phyloP scores from a whole-genome alignment of 2,888 invertebrate genomes.

The Petrolisthes cinctipes region DNA sequence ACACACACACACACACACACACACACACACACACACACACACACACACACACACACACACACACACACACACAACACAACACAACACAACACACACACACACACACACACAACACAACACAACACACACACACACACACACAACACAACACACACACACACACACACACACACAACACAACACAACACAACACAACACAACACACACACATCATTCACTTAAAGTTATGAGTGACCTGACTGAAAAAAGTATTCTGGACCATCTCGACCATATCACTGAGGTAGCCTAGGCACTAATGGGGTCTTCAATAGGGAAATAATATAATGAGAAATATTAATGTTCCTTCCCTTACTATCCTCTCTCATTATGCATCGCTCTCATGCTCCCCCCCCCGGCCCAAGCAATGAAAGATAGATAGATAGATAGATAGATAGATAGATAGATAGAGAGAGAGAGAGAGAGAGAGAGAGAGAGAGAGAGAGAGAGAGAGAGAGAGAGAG shows the following conservation, averaged over 20 bases:
- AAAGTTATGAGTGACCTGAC: slow-evolving; percentile 11
- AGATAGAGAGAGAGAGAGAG: slow-evolving; percentile 8
- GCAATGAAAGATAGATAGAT: slow-evolving; percentile 17
- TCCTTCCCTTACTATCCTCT: neutral
- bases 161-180: too few species aligned
- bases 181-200: too few species aligned
- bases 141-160: neutral
- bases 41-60: neutral
- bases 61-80: neutral
- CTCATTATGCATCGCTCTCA: neutral
- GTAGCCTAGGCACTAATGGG: too few species aligned
- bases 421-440: neutral
- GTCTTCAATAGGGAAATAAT: neutral
- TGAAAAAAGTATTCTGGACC: neutral
- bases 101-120: too few species aligned
- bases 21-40: neutral
- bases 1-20: neutral
- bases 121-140: too few species aligned
- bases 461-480: slow-evolving; percentile 19
- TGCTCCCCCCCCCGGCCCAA: neutral
- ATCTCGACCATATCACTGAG: too few species aligned
- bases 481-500: slow-evolving; percentile 20
- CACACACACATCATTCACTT: neutral
- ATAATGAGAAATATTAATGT: neutral
- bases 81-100: too few species aligned